These are phyloP conservation scores for Eurytoma californica DNA, from an alignment of 2,888 invertebrate species.

Conservation along the genomic window DNA sequence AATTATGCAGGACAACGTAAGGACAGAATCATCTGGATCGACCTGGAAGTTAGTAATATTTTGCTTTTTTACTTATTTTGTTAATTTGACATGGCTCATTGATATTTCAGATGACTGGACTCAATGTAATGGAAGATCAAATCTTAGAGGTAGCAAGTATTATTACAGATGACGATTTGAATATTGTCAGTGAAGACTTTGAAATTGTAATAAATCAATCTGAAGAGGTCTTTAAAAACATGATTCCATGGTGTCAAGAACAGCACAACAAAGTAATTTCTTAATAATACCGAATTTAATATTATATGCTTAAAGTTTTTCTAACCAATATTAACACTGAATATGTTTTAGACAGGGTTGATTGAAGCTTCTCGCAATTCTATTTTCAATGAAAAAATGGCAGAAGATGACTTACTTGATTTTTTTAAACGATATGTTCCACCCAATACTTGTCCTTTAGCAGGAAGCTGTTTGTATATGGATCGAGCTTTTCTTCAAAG, in stretches of 20 bases:
- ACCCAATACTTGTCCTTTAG: constrained; percentile 83
- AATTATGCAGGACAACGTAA: constrained; percentile 12
- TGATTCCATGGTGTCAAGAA: constrained; percentile 90
- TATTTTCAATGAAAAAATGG: constrained; percentile 79
- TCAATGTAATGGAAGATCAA: constrained; percentile 85
- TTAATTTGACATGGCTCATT: constrained; percentile 4
- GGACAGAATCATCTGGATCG: constrained; percentile 83
- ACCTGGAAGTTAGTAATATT: constrained; percentile 78
- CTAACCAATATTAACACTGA: constrained; percentile 26
- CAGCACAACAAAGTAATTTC: constrained; percentile 85
- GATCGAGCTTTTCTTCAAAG: constrained; percentile 89
- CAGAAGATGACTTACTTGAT: constrained; percentile 83
- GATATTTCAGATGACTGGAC: constrained; percentile 87
- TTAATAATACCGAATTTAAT: too few species aligned
- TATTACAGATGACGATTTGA: constrained; percentile 89
- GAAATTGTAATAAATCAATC: constrained; percentile 87
- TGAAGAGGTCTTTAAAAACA: constrained; percentile 82
- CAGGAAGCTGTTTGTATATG: constrained; percentile 92
- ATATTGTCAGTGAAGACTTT: constrained; percentile 85
- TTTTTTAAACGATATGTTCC: constrained; percentile 80
- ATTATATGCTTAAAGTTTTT: not conserved
- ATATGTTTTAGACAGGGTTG: constrained; percentile 84
- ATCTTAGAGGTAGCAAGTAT: constrained; percentile 94
- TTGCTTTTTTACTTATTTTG: constrained; percentile 9
- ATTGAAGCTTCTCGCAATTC: constrained; percentile 85